These are phyloP conservation scores for Plebejus argus DNA, from an alignment of 2,888 invertebrate species.

Conservation along the genomic window DNA sequence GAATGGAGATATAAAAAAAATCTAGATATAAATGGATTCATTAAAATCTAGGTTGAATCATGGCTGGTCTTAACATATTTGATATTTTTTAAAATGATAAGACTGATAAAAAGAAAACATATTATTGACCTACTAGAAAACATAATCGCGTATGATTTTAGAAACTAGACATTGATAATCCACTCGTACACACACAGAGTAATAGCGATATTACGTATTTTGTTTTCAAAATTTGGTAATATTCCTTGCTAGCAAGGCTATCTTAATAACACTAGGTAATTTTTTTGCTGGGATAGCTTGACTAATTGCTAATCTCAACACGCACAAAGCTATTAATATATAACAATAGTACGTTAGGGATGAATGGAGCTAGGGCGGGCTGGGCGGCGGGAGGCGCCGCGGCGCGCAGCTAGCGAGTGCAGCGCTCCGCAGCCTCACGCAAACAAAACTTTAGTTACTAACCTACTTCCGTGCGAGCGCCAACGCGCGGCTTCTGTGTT, in stretches of 20 bases:
- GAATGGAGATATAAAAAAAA: not conserved
- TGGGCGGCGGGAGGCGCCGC: slow-evolving; percentile 58
- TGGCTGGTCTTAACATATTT: too few species aligned
- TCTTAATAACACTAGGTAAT: too few species aligned
- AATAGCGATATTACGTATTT: too few species aligned
- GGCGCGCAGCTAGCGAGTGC: slow-evolving; percentile 55
- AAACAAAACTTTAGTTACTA: slow-evolving; percentile 81
- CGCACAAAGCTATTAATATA: not conserved
- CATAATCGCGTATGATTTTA: too few species aligned
- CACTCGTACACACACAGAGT: too few species aligned
- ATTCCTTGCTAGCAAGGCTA: not conserved
- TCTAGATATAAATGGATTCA: not conserved
- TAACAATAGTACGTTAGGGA: slow-evolving; percentile 3
- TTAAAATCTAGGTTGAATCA: too few species aligned
- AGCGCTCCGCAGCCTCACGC: slow-evolving; percentile 79
- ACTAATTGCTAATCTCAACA: not conserved
- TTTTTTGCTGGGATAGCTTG: too few species aligned
- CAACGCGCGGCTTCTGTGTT: slow-evolving; percentile 62
- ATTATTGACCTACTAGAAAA: too few species aligned
- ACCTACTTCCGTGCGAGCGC: slow-evolving; percentile 81
- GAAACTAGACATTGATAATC: too few species aligned
- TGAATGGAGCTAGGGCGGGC: slow-evolving; percentile 51
- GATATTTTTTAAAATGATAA: too few species aligned
- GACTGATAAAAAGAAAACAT: too few species aligned
- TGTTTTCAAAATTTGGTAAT: too few species aligned